These are phyloP conservation scores for Hyppa rectilinea DNA, from an alignment of 2,888 invertebrate genomes.

Conservation along the genomic window DNA sequence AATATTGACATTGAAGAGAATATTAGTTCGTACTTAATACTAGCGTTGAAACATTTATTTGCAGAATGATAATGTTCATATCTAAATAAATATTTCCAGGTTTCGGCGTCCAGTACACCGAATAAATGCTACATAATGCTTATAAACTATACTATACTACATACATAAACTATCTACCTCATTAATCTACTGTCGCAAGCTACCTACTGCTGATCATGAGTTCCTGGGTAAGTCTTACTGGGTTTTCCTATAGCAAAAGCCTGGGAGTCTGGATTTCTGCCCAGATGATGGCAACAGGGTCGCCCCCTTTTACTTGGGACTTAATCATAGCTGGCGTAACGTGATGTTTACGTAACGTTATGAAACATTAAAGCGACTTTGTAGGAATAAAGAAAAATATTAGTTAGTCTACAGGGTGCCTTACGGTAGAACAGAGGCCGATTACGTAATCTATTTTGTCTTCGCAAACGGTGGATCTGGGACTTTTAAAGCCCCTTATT, in stretches of 20 bases:
- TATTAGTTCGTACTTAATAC: constrained; percentile 2
- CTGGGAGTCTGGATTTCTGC: too few species aligned
- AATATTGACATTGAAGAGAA: constrained; percentile 38
- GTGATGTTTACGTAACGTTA: too few species aligned
- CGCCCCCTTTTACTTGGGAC: too few species aligned
- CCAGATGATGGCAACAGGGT: too few species aligned
- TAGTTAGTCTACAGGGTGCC: constrained; percentile 46
- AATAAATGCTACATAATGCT: too few species aligned
- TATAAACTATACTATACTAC: too few species aligned
- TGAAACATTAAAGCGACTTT: constrained; percentile 38
- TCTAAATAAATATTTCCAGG: constrained; percentile 7
- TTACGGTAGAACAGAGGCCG: constrained; percentile 53
- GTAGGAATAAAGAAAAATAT: constrained; percentile 40
- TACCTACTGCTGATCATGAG: background rate
- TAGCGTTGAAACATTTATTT: background rate
- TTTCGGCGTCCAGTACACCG: constrained; percentile 8
- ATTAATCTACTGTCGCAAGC: background rate
- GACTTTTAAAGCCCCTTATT: constrained; percentile 71
- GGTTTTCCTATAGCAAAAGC: too few species aligned
- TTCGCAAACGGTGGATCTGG: constrained; percentile 64
- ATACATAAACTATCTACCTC: too few species aligned
- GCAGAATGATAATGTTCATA: constrained; percentile 3
- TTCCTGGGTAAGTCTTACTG: background rate
- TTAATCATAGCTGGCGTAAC: too few species aligned
- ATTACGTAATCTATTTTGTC: constrained; percentile 73